phyloP scores from a whole-genome alignment of 2,113 vertebrate genomes.

The Gnathonemus echidnorhynchus region DNA sequence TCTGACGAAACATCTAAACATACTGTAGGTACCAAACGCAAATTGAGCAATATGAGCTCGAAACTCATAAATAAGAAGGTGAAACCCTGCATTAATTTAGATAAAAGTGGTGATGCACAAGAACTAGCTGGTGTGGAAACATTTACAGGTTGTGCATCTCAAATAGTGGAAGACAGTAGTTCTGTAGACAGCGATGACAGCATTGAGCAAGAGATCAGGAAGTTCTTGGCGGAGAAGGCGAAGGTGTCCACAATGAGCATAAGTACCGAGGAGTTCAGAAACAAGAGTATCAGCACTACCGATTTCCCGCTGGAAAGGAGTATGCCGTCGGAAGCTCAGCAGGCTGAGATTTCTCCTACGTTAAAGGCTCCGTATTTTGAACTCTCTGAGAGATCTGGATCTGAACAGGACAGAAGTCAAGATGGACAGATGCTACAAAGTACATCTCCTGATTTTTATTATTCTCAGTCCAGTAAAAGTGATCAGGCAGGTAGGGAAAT shows the following conservation, averaged over 20 bases:
- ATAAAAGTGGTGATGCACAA: slow-evolving; percentile 31
- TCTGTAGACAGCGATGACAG: slow-evolving; percentile 88
- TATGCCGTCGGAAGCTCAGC: neutral
- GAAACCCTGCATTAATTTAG: slow-evolving; percentile 11
- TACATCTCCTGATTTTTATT: neutral
- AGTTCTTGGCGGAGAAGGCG: slow-evolving; percentile 85
- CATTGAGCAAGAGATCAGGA: slow-evolving; percentile 88
- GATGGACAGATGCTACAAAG: slow-evolving; percentile 6
- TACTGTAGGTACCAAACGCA: slow-evolving; percentile 27
- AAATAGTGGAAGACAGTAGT: slow-evolving; percentile 69
- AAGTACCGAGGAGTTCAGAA: slow-evolving; percentile 29
- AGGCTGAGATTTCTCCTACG: slow-evolving; percentile 22
- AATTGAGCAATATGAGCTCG: slow-evolving; percentile 14
- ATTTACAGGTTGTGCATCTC: neutral
- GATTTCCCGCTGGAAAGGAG: slow-evolving; percentile 18
- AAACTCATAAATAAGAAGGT: slow-evolving; percentile 9
- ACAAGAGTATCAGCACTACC: neutral
- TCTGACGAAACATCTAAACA: slow-evolving; percentile 33
- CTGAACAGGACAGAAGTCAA: slow-evolving; percentile 8
- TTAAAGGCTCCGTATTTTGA: slow-evolving; percentile 13
- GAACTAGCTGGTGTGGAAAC: neutral
- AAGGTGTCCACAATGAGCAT: slow-evolving; percentile 56
- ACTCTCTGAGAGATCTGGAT: neutral
- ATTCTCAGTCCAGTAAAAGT: neutral
- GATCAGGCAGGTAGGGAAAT: neutral